A percentile compares a stretch with the other conserved stretches of the same genome.
phyloP scores from a whole-genome alignment of 2,888 invertebrate genomes.

The Horisme vitalbata region DNA sequence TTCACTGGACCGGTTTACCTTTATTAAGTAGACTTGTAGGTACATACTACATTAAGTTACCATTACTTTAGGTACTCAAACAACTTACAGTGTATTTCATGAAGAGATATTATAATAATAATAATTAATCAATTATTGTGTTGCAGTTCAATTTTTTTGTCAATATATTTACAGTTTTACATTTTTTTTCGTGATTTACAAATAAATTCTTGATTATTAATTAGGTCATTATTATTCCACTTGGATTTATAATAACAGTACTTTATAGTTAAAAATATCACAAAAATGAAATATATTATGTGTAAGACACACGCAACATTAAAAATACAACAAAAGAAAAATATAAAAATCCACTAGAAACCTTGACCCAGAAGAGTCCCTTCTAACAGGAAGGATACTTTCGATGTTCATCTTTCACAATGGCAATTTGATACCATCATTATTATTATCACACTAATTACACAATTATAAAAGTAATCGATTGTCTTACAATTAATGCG shows the following conservation, averaged over 20 bases:
- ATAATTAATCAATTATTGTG: constrained; percentile 71
- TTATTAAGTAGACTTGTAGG: constrained; percentile 72
- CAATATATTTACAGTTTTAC: constrained; percentile 83
- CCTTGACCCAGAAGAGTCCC: constrained; percentile 81
- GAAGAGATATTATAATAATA: constrained; percentile 67
- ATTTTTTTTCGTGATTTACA: constrained; percentile 82
- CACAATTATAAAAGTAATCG: constrained; percentile 82
- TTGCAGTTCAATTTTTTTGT: constrained; percentile 80
- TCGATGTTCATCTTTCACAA: constrained; percentile 82
- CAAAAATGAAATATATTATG: constrained; percentile 84
- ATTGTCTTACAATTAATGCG: constrained; percentile 84
- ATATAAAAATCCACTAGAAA: constrained; percentile 82
- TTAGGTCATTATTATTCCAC: constrained; percentile 82
- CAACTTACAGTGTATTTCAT: constrained; percentile 80
- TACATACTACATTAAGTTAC: constrained; percentile 76
- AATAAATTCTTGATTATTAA: constrained; percentile 83
- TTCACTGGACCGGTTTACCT: constrained; percentile 81
- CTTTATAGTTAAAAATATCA: constrained; percentile 84
- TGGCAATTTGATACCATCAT: constrained; percentile 81
- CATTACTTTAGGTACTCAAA: constrained; percentile 73
- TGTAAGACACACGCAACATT: constrained; percentile 84
- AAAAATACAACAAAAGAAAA: constrained; percentile 82
- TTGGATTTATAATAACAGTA: constrained; percentile 83
- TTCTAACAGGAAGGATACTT: constrained; percentile 83
- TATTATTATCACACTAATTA: constrained; percentile 82